Percentiles rank a stretch among this genome's conserved stretches.
phyloP scores from a whole-genome alignment of 2,888 invertebrate species.

The Lycophotia porphyrea region DNA sequence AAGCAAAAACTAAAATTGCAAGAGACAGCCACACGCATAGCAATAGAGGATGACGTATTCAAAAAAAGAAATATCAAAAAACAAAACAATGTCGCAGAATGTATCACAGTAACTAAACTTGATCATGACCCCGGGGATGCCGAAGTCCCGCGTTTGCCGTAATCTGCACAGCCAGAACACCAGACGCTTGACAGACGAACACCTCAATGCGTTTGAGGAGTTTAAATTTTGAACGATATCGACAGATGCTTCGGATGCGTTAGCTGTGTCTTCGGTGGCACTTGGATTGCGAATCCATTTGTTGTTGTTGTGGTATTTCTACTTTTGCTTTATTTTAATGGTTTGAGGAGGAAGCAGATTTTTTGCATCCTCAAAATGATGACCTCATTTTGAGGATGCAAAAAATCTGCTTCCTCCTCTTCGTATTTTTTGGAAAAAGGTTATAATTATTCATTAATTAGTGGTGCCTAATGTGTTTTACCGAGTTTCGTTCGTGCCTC shows the following conservation, averaged over 20 bases:
- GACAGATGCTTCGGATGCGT: slow-evolving; percentile 26
- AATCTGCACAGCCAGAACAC: slow-evolving; percentile 51
- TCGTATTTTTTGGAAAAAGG: background rate
- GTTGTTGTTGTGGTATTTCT: background rate
- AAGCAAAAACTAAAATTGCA: background rate
- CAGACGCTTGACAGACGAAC: slow-evolving; percentile 60
- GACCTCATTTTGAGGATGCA: background rate
- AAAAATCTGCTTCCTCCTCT: background rate
- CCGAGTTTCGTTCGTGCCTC: too few relatives aligned
- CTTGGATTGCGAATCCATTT: slow-evolving; percentile 20
- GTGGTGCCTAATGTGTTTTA: background rate
- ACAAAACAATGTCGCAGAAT: slow-evolving; percentile 30
- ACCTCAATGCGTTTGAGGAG: slow-evolving; percentile 41
- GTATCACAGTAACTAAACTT: slow-evolving; percentile 49
- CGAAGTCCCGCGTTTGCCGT: slow-evolving; percentile 48
- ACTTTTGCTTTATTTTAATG: background rate
- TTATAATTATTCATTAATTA: too few relatives aligned
- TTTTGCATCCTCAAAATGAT: too few relatives aligned
- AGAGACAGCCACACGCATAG: background rate
- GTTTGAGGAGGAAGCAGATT: too few relatives aligned
- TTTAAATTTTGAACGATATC: slow-evolving; percentile 47
- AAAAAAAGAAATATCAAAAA: slow-evolving; percentile 5
- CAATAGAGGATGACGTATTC: background rate
- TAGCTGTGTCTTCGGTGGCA: slow-evolving; percentile 7
- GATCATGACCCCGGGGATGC: slow-evolving; percentile 59